Evolutionary conservation across 23 tunicate species (phyloP).

Genomic region (Phallusia fumigata): DNA sequence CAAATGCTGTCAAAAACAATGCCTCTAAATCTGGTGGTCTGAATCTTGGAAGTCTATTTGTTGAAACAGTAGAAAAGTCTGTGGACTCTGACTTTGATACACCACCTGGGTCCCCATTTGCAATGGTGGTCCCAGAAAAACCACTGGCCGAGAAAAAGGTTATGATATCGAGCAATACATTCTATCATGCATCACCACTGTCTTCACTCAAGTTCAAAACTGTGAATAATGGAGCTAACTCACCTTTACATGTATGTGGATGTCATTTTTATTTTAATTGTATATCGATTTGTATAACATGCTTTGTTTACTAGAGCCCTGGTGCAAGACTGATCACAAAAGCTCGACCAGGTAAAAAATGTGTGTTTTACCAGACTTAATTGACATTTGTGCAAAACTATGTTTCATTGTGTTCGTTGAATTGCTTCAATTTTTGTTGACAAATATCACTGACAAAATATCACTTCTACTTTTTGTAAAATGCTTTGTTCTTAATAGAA

Average conservation of each 20-base stretch:
- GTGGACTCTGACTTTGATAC: constrained; percentile 36
- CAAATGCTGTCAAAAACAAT: not conserved
- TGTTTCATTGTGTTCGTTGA: no score
- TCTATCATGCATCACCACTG: not conserved
- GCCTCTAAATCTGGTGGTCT: not conserved
- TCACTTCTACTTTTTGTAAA: not conserved
- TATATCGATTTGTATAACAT: no score
- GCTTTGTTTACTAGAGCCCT: no score
- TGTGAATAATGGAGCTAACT: not conserved
- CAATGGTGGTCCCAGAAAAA: constrained; percentile 16
- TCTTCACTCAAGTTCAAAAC: not conserved
- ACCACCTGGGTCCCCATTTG: constrained; percentile 45
- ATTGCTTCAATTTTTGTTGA: no score
- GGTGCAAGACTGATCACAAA: not conserved
- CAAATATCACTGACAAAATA: no score
- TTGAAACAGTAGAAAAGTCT: constrained; percentile 66
- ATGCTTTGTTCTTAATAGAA: not conserved
- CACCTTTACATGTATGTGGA: not conserved
- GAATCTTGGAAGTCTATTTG: constrained; percentile 66
- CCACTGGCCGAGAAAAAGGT: not conserved
- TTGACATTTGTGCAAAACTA: no score
- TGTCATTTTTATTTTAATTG: no score
- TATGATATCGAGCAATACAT: not conserved
- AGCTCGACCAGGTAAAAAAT: not conserved
- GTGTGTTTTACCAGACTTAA: no score